A percentile compares a stretch with the other conserved stretches of the same genome.
These are phyloP conservation scores for Mormyrus iriodes DNA, from an alignment of 2,113 vertebrate genomes.

Conservation along the genomic window DNA sequence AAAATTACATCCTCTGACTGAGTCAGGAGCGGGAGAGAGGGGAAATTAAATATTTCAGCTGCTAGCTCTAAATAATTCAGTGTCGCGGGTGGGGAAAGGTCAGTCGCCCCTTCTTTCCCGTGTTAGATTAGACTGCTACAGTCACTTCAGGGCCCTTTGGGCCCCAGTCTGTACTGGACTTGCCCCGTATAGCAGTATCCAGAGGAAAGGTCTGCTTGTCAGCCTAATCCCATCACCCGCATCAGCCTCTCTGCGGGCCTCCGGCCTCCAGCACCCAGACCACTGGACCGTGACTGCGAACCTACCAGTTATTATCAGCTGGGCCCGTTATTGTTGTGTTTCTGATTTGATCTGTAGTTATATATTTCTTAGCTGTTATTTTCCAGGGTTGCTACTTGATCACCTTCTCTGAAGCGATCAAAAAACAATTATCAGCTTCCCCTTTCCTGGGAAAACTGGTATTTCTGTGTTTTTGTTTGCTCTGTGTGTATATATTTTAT, in stretches of 20 bases:
- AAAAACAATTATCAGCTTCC: not conserved
- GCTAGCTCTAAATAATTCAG: constrained; percentile 24
- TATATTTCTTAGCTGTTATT: not conserved
- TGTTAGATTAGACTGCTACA: not conserved
- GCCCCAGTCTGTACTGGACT: constrained; percentile 10
- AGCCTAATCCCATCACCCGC: not conserved
- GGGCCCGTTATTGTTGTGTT: not conserved
- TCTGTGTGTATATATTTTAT: not conserved
- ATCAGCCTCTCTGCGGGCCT: not conserved
- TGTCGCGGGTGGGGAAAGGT: constrained; percentile 34
- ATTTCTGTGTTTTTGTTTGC: not conserved
- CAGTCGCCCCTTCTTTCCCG: constrained; percentile 24
- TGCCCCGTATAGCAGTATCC: not conserved
- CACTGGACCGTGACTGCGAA: not conserved
- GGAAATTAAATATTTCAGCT: constrained; percentile 21
- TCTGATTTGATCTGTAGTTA: not conserved
- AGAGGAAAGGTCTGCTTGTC: not conserved
- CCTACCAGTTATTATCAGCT: not conserved
- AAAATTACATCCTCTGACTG: constrained; percentile 26
- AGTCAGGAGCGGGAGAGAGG: not conserved
- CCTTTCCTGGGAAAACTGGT: not conserved
- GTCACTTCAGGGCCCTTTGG: constrained; percentile 1
- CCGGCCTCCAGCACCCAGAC: not conserved
- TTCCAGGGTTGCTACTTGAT: not conserved
- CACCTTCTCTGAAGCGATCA: not conserved